Evolutionary conservation across 1,140 invertebrate genomes (phyloP).

Genomic region (Maconellicoccus hirsutus): DNA sequence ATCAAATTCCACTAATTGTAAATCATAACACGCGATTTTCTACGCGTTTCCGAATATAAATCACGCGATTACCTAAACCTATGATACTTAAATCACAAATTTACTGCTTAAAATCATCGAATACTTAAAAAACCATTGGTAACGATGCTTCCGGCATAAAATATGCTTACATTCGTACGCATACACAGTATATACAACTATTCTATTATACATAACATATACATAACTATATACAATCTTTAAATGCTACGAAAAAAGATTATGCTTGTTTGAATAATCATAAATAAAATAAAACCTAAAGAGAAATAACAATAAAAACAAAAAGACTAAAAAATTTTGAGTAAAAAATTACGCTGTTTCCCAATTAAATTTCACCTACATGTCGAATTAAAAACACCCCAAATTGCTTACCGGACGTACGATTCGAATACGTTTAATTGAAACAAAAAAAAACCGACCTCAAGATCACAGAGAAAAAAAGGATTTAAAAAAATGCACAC

Average conservation of each 20-base stretch:
- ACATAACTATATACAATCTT: neutral
- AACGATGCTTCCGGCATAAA: conserved; percentile 1
- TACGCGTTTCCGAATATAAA: too few relatives aligned
- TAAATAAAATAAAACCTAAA: neutral
- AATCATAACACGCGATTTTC: too few relatives aligned
- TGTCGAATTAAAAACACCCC: neutral
- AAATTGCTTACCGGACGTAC: neutral
- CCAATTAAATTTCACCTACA: neutral
- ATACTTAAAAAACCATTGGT: too few relatives aligned
- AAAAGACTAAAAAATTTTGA: neutral
- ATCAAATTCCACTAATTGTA: too few relatives aligned
- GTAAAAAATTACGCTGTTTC: conserved; percentile 14
- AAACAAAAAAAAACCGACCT: neutral
- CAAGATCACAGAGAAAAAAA: neutral
- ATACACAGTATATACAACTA: conserved; percentile 9
- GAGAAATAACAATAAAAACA: neutral
- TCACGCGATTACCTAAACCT: too few relatives aligned
- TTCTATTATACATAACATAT: neutral
- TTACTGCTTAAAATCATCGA: too few relatives aligned
- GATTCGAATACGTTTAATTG: neutral
- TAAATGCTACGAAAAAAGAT: conserved; percentile 5
- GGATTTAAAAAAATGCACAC: too few relatives aligned
- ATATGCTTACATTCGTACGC: neutral
- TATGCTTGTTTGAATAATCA: neutral
- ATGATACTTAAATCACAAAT: too few relatives aligned